Base-by-base conservation (phyloP, 64 coral and sea anemone genomes). In the Hydrozoanthus tunicans region DNA sequence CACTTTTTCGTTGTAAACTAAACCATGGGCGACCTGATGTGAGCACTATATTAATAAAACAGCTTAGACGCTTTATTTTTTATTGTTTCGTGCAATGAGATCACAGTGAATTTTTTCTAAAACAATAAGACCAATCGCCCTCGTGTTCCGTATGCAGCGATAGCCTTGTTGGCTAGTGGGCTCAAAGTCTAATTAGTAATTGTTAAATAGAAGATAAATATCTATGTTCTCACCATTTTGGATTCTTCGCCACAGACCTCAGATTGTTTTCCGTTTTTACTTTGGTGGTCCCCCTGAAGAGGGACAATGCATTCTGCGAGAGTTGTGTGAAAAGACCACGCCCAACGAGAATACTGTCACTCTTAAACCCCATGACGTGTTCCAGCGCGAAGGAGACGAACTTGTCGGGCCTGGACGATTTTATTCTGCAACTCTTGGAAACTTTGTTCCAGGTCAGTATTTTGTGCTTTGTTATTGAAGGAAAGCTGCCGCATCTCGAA, bases 401-500 rank as follows among this genome's bases (percentile, higher is more conserved):
- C 62, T 86, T 72, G 53, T 86, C n/a, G 12, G 55, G 43, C 83
- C 83, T 5, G 83, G 83, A 11, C 70, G 65, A 11, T 86, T 72
- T 73, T 86, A 86, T 12, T 56, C 53, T 9, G 11, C 53, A 13
- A n/a, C 83, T 9, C 66, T 72, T 25, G 83, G 83, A 4, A 86
- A 73, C 17, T 86, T 86, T 72, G 83, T 86, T 86, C 83, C 83
- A 24, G 66, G 83, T 73, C 70, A 26, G 83, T 26, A 58, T 10
- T 76, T 17, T 12, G 9, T 24, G 3, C 12, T n/a, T 69, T 79
- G 14, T 1, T 62, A 2, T 79, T 79, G 77, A 10, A 2, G 11
- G 20, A 20, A 20, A 20, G 20, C 20, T 20, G 20, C 20, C 20
- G 20, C 20, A 20, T 20, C 20, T 20, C 20, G 20, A 20, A 20